These are phyloP conservation scores for Ahaetulla prasina DNA, from an alignment of 2,113 vertebrate genomes.

Conservation along the genomic window DNA sequence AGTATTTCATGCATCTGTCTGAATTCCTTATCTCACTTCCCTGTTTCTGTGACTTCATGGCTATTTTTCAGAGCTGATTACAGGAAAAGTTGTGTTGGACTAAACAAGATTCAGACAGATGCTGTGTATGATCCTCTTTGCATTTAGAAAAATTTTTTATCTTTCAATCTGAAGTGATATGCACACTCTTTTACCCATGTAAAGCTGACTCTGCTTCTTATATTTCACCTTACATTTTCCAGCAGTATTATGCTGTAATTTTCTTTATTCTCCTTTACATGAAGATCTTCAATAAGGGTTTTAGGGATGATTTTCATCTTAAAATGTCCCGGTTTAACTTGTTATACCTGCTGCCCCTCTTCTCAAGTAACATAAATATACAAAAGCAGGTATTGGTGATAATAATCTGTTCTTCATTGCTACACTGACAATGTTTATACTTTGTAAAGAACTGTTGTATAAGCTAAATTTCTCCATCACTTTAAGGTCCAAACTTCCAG, in stretches of 20 bases:
- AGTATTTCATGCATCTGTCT: background rate
- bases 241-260: background rate
- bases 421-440: background rate
- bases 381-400: background rate
- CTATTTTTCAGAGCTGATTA: background rate
- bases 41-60: background rate
- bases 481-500: background rate
- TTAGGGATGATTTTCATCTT: background rate
- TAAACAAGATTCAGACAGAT: background rate
- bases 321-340: background rate
- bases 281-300: background rate
- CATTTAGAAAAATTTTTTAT: background rate
- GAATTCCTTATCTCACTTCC: background rate
- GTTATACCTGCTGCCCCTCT: background rate
- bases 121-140: background rate
- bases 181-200: too few relatives aligned
- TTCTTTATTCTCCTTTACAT: background rate
- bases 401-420: background rate
- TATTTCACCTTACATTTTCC: fast-evolving
- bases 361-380: background rate
- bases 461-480: background rate
- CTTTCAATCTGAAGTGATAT: background rate
- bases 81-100: background rate
- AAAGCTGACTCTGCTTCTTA: background rate
- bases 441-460: background rate